Conservation (phyloP, 2,888 invertebrate genomes). For the Copidosoma aretas region DNA sequence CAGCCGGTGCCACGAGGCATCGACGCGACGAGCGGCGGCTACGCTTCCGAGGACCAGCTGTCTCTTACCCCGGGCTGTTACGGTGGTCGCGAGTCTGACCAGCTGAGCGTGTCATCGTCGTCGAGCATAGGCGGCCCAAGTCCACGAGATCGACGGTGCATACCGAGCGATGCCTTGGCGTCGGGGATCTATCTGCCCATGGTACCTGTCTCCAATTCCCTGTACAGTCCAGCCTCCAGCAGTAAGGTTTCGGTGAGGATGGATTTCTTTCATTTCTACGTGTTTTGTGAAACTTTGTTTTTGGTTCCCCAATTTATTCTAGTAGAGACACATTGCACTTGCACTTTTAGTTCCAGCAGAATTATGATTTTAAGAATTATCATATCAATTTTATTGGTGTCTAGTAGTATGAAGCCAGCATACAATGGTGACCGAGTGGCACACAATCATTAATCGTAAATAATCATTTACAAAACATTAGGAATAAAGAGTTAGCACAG, state of each 20-base stretch:
- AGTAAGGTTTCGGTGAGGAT: slow-evolving; percentile 69
- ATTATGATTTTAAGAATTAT: no score
- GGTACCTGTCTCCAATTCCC: slow-evolving; percentile 64
- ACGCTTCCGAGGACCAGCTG: slow-evolving; percentile 67
- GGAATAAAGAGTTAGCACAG: no score
- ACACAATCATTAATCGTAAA: no score
- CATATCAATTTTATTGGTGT: no score
- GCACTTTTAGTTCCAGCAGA: neutral
- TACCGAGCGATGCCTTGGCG: slow-evolving; percentile 62
- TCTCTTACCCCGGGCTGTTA: slow-evolving; percentile 55
- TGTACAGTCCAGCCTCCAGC: slow-evolving; percentile 68
- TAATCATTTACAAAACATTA: no score
- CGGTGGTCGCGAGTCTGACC: slow-evolving; percentile 66
- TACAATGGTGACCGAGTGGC: no score
- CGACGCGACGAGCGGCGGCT: slow-evolving; percentile 57
- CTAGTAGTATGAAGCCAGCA: no score
- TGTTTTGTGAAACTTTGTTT: neutral
- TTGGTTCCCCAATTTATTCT: neutral
- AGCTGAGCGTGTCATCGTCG: slow-evolving; percentile 70
- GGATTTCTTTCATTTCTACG: neutral
- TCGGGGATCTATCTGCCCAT: slow-evolving; percentile 68
- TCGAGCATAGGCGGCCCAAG: slow-evolving; percentile 68
- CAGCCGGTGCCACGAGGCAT: slow-evolving; percentile 65
- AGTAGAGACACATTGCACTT: neutral
- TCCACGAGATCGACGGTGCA: slow-evolving; percentile 62